Base-by-base conservation (phyloP, 2,113 vertebrate genomes). In the Pangasianodon hypophthalmus region DNA sequence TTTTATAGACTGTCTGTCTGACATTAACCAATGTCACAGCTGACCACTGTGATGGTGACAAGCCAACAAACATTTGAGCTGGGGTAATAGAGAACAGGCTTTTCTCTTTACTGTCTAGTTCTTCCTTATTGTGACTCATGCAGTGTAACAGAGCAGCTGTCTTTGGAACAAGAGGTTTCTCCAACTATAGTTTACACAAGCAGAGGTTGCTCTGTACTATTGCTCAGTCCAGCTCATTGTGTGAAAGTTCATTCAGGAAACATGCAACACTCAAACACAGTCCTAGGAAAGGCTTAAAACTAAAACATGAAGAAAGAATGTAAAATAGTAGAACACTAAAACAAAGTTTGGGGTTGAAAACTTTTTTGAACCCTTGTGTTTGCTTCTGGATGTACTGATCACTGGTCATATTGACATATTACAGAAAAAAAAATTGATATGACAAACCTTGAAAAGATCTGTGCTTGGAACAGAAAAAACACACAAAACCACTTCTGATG, bases 191-290 rank as follows among this genome's bases (percentile, higher is more conserved):
- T 93, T 64, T 91, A 92, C 93, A 90, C 64, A 88, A 90, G 91
- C 88, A 91, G 91, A 89, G 90, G 84, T 88, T 90, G 79, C 29
- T 32, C 29, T 54, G 48, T 82, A 3, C 86, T 92, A 91, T 92
- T 93, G 83, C 85, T 93, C 92, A 86, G 91, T 90, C 89, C 93
- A 93, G 94, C 86, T 85, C 60, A 16, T 91, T 64, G 92, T 2
- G 84, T 10, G 89, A 85, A 92, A 87, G 90, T 83, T 90, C 90
- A 93, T 92, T 93, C 91, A 85, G 8, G 85, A 81, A 80, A 91
- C 44, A 19, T 54, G 86, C 71, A 91, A 91, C 89, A 90, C 89
- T 87, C 44, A 7, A 62, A 60, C 50, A 88, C 80, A 90, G 90
- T 89, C 89, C 83, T 32, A 29, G n/a, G 37, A 87, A 79, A 48